These are phyloP conservation scores for Gyps fulvus DNA, from an alignment of 2,113 vertebrate species.

Conservation along the genomic window DNA sequence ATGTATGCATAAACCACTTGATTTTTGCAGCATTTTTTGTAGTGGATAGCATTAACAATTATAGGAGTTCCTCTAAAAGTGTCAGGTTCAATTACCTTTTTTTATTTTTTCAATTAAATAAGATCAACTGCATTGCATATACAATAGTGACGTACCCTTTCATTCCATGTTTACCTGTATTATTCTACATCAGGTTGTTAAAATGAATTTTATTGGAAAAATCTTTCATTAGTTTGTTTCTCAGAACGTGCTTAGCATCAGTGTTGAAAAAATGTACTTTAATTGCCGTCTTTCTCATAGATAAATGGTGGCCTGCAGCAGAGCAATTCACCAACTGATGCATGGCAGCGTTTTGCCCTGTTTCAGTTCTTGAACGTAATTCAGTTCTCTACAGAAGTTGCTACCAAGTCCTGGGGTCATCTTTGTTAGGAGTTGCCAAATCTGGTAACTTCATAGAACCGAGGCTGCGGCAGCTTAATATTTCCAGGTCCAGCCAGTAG, in stretches of 20 bases:
- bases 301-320: neutral
- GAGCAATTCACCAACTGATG: neutral
- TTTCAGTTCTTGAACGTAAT: neutral
- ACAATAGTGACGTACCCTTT: neutral
- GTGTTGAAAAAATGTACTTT: neutral
- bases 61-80: neutral
- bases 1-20: neutral
- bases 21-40: neutral
- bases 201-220: neutral
- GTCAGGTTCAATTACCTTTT: neutral
- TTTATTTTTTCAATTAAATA: neutral
- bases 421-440: neutral
- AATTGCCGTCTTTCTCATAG: neutral
- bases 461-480: neutral
- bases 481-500: neutral
- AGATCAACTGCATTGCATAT: neutral
- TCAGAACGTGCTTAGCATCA: neutral
- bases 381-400: neutral
- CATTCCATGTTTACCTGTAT: neutral
- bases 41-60: neutral
- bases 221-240: neutral
- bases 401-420: neutral
- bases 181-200: neutral
- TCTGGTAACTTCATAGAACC: neutral
- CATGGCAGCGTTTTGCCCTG: neutral